Evolutionary conservation across 2,888 invertebrate species (phyloP).

Genomic region (Prenolepis imparis): DNA sequence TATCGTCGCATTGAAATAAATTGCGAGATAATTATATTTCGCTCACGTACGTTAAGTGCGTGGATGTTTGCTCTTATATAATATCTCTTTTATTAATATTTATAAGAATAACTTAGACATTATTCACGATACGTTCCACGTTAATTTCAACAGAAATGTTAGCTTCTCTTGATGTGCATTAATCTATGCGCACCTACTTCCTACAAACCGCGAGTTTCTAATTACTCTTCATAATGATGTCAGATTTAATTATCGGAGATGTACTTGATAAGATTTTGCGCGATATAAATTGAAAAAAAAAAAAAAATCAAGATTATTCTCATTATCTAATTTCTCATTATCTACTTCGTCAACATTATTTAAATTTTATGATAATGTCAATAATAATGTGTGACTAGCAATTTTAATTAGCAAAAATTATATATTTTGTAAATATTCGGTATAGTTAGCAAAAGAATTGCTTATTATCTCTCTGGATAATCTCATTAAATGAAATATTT

Average conservation of each 20-base stretch:
- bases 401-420: not conserved
- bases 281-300: not conserved
- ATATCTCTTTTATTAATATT: not conserved
- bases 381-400: not conserved
- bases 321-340: too few species aligned
- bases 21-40: not conserved
- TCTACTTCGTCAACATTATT: not conserved
- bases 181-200: not conserved
- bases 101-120: constrained; percentile 3
- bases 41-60: not conserved
- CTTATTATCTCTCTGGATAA: not conserved
- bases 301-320: too few species aligned
- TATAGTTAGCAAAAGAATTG: not conserved
- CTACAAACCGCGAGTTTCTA: not conserved
- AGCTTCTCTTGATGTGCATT: not conserved
- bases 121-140: constrained; percentile 7
- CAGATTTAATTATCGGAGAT: constrained; percentile 4
- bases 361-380: not conserved
- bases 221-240: not conserved
- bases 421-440: not conserved
- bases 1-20: not conserved
- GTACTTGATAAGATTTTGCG: not conserved
- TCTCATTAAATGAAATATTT: not conserved
- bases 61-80: not conserved
- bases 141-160: constrained; percentile 11